Evolutionary conservation across 2,113 vertebrate species (phyloP), one percentile per base, ranked within the genome.

Genomic region (Mastomys natalensis): DNA sequence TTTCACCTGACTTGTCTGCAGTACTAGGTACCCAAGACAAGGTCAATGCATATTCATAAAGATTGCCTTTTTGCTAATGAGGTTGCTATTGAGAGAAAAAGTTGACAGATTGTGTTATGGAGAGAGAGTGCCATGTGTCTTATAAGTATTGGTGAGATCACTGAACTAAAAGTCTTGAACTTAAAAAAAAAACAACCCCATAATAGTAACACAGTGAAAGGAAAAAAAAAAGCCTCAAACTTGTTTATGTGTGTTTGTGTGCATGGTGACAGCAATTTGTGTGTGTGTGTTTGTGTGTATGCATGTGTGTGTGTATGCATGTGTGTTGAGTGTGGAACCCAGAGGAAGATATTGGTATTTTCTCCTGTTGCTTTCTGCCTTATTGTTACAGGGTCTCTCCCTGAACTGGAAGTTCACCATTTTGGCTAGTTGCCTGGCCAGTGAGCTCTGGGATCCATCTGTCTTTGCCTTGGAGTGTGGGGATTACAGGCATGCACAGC

Each of bases 131-230:
- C 80, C 26, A 17, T 4, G 1, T 85, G 7, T 74, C 91, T 82
- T 93, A 40, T 85, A 17, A 92, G 66, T 96, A 13, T 87, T 68
- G 29, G 45, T 95, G 81, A 15, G 94, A 55, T 92, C 64, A 55
- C 34, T 84, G 60, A 15, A 16, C 95, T 97, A 64, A 87, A 89
- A 91, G 5, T 43, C n/a, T 64, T 64, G 3, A 64, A 72, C 84
- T 90, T 81, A 51, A 51, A 51, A 51, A 51, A 51, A 51, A 11
- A 51, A n/a, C n/a, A n/a, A n/a, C n/a, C n/a, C n/a, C 11, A 51
- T 51, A 51, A 51, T 51, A 51, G 51, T 51, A 51, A 51, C 51
- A 51, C 11, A 51, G 51, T 51, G 51, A 51, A 51, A 10, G 51
- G 51, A 1, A 11, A 51, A 51, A 51, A 51, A 62, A 87, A 89